These are phyloP conservation scores for Gallinago solitaria DNA, from an alignment of 2,797 vertebrate genomes.

Conservation along the genomic window DNA sequence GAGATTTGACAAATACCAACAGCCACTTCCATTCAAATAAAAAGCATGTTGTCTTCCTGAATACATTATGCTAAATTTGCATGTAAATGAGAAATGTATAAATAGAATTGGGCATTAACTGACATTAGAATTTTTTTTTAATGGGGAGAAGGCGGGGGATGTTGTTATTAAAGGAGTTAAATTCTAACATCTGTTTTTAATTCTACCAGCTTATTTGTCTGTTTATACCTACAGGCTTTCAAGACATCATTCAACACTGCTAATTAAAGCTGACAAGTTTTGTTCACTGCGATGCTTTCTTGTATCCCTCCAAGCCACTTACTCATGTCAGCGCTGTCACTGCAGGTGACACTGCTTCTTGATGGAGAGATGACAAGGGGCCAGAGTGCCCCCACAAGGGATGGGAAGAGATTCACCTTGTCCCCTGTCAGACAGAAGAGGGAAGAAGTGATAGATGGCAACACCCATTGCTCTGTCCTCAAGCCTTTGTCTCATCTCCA, in stretches of 20 bases:
- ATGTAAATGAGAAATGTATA: conserved; percentile 54
- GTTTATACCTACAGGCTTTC: conserved; percentile 64
- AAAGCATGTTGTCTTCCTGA: background rate
- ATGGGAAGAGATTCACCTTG: conserved; percentile 11
- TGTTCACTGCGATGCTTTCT: conserved; percentile 24
- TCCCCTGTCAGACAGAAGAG: background rate
- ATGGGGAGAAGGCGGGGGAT: background rate
- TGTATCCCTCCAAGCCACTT: conserved; percentile 46
- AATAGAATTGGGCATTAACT: conserved; percentile 47
- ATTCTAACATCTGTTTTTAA: conserved; percentile 65
- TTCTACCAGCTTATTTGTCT: conserved; percentile 52
- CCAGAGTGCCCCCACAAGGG: background rate
- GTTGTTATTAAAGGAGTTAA: conserved; percentile 58
- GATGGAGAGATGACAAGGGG: conserved; percentile 28
- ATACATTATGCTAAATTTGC: conserved; percentile 13
- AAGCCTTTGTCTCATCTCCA: background rate
- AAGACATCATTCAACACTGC: conserved; percentile 51
- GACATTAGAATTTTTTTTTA: background rate
- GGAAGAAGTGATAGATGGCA: conserved; percentile 22
- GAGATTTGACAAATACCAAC: background rate
- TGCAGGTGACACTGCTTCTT: conserved; percentile 36
- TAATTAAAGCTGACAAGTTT: conserved; percentile 68
- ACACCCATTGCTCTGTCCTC: background rate
- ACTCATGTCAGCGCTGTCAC: conserved; percentile 39
- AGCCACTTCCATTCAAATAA: background rate